Evolutionary conservation across 2,888 invertebrate genomes (phyloP), one percentile per base, ranked within the genome.

Genomic region (Eupithecia abbreviata): DNA sequence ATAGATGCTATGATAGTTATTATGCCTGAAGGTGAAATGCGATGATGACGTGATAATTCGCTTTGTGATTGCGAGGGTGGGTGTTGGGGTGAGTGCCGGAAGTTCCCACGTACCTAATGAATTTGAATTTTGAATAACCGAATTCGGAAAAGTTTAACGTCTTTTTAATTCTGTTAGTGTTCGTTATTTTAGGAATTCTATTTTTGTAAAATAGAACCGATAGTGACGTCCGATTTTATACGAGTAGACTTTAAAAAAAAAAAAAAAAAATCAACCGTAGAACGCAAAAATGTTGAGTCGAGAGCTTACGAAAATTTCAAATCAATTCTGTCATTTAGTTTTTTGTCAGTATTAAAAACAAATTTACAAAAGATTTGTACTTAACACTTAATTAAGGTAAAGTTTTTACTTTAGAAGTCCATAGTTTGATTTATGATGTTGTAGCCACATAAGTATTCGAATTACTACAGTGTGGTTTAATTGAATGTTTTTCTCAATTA

Each of bases 31-130:
- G 18, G 70, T 65, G 18, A 45, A 45, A 30, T 30, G 30, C 43
- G 4, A 43, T 43, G 43, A 73, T 73, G 49, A 65, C 30, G 43
- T 58, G 71, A 72, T 77, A 74, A 47, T 72, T 58, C 43, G 66
- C 43, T 68, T 51, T 80, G 82, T 58, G 72, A 68, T 62, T 74
- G 77, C 74, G 73, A 68, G 73, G 71, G 75, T 75, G 47, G 30
- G 41, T 65, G 42, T 65, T 42, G 41, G 73, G 75, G 72, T 74
- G 30, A 18, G 55, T 47, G 66, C 88, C 93, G 93, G 94, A 93
- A 90, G 90, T 93, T 94, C 94, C 91, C 94, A 93, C 92, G 92
- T 68, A 93, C 92, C 92, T 68, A 43, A 42, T 43, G 43, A 68
- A 68, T 68, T 86, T 49, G 68, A 84, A 85, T 83, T 80, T 77